These are phyloP conservation scores for Dynastes grantii DNA, from an alignment of 2,888 invertebrate genomes.

Conservation along the genomic window DNA sequence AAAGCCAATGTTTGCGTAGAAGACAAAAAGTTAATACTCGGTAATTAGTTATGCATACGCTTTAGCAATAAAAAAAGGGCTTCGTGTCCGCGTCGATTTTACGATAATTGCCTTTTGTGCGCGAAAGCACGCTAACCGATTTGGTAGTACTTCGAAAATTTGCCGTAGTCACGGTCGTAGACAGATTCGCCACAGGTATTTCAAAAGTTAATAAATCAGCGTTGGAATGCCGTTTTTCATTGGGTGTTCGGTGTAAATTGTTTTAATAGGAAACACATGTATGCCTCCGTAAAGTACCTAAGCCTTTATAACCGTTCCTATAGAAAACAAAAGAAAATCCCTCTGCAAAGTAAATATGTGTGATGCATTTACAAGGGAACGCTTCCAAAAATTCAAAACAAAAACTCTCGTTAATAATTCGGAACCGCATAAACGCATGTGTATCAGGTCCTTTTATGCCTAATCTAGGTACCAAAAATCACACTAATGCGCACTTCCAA, in stretches of 20 bases:
- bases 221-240: slow-evolving; percentile 38
- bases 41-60: slow-evolving; percentile 48
- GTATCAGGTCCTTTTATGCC: too few species aligned
- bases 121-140: slow-evolving; percentile 55
- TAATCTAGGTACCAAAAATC: too few species aligned
- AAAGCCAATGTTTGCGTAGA: neutral
- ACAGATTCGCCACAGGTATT: slow-evolving; percentile 55
- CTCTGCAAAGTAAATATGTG: too few species aligned
- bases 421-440: too few species aligned
- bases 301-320: too few species aligned
- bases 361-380: too few species aligned
- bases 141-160: slow-evolving; percentile 57
- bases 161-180: slow-evolving; percentile 58
- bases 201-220: slow-evolving; percentile 51
- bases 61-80: slow-evolving; percentile 36
- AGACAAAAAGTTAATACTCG: slow-evolving; percentile 41
- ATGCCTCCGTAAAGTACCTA: neutral
- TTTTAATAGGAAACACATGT: slow-evolving; percentile 44
- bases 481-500: too few species aligned
- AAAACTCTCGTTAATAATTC: too few species aligned
- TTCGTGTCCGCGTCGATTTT: slow-evolving; percentile 51
- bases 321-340: too few species aligned
- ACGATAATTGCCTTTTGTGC: slow-evolving; percentile 57
- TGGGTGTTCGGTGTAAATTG: slow-evolving; percentile 33
- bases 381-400: too few species aligned